phyloP scores from a whole-genome alignment of 1,140 invertebrate genomes.

The Streblospio benedicti region DNA sequence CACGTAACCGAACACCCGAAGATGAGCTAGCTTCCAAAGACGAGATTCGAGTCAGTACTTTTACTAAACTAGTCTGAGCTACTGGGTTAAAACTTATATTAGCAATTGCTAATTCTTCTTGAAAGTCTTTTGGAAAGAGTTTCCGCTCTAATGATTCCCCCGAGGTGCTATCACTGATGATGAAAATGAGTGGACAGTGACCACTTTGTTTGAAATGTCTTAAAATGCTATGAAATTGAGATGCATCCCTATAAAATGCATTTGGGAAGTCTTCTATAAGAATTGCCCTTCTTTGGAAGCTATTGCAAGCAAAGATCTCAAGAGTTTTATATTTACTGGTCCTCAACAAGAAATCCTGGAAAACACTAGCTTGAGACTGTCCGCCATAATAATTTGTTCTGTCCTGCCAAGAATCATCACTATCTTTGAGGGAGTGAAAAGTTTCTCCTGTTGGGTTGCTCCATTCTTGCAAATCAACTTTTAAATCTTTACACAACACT shows the following conservation, averaged over 20 bases:
- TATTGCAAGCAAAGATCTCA: constrained; percentile 25
- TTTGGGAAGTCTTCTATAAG: constrained; percentile 27
- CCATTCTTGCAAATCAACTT: no score
- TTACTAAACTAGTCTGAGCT: constrained; percentile 39
- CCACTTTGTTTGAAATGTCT: constrained; percentile 27
- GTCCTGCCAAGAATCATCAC: no score
- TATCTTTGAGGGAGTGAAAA: no score
- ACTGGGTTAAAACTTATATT: constrained; percentile 44
- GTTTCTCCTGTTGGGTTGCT: no score
- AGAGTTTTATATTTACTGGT: constrained; percentile 41
- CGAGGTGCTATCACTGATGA: constrained; percentile 38
- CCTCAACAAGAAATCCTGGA: constrained; percentile 38
- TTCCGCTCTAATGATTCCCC: constrained; percentile 32
- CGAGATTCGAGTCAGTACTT: constrained; percentile 37
- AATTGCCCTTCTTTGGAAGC: constrained; percentile 18
- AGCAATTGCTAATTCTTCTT: constrained; percentile 29
- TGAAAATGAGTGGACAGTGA: constrained; percentile 39
- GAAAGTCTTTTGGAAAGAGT: constrained; percentile 40
- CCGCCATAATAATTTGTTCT: no score
- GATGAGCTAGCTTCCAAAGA: constrained; percentile 10
- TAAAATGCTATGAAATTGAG: constrained; percentile 35
- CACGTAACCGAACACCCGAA: constrained; percentile 20
- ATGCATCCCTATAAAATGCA: constrained; percentile 33
- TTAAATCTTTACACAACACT: no score
- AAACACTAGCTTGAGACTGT: constrained; percentile 33